A percentile compares a stretch with the other conserved stretches of the same genome.
Conservation (phyloP, 2,797 vertebrate species). For the Crocodylus rhombifer region DNA sequence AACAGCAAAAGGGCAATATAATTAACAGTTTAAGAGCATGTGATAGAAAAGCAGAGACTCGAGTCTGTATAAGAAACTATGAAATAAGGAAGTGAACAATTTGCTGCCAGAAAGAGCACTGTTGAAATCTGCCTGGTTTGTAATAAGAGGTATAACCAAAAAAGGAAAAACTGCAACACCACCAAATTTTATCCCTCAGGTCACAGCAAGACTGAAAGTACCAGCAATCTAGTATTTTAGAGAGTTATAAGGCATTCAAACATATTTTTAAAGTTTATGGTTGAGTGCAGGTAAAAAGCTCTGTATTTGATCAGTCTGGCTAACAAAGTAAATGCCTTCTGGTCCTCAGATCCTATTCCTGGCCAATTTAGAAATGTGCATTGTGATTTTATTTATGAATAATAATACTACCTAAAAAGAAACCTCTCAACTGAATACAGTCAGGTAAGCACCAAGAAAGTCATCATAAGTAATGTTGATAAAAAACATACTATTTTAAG, state of each 20-base stretch:
- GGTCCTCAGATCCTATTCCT: neutral
- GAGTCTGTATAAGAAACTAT: neutral
- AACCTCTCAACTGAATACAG: neutral
- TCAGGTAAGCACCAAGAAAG: neutral
- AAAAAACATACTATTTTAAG: neutral
- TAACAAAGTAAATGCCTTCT: neutral
- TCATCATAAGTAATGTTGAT: neutral
- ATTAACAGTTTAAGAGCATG: conserved; percentile 8
- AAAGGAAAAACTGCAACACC: neutral
- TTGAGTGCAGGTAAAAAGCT: neutral
- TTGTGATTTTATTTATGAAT: neutral
- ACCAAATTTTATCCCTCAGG: neutral
- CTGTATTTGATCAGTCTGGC: neutral
- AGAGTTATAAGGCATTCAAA: neutral
- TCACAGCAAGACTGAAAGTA: neutral
- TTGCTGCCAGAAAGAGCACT: neutral
- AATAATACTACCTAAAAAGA: neutral
- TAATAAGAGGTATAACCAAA: neutral
- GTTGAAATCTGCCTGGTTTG: neutral
- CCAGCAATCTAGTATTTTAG: neutral
- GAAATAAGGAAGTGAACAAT: neutral
- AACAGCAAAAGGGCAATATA: neutral
- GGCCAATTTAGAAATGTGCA: neutral
- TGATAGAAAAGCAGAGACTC: neutral
- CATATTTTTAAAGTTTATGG: neutral